These are phyloP conservation scores for Maccullochella peelii DNA, from an alignment of 2,113 vertebrate genomes.

Conservation along the genomic window DNA sequence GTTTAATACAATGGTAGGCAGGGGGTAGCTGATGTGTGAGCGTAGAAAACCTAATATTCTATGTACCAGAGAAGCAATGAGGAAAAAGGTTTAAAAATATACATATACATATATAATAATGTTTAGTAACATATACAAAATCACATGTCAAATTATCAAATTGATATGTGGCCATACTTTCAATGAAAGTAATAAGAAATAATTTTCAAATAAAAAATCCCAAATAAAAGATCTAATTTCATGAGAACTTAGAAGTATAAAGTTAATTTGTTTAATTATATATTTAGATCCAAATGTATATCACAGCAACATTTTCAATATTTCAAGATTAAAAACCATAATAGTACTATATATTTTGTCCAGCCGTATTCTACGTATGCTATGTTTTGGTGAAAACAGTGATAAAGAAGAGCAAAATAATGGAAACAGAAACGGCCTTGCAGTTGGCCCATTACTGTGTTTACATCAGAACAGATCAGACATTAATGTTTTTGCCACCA, in stretches of 20 bases:
- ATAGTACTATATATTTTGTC: not conserved
- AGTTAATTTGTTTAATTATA: not conserved
- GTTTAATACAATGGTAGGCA: not conserved
- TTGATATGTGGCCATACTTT: not conserved
- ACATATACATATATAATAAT: too few species aligned
- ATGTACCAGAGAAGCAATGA: not conserved
- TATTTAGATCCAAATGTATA: not conserved
- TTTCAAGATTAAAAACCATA: not conserved
- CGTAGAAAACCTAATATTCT: not conserved
- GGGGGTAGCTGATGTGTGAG: not conserved
- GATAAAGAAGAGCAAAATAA: slow-evolving; percentile 3
- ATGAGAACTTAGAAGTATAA: not conserved
- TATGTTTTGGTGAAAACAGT: slow-evolving; percentile 3
- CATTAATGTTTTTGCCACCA: slow-evolving; percentile 44
- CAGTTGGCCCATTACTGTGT: not conserved
- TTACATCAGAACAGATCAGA: too few species aligned
- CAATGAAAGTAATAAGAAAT: not conserved
- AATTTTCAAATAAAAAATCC: not conserved
- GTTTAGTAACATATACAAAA: not conserved
- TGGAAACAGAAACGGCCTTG: not conserved
- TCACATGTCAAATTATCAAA: not conserved
- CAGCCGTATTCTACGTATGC: not conserved
- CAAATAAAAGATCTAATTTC: not conserved
- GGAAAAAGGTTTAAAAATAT: not conserved
- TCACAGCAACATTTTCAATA: not conserved